Conservation (phyloP, 2,888 invertebrate species). For the Drosophila anomelani region DNA sequence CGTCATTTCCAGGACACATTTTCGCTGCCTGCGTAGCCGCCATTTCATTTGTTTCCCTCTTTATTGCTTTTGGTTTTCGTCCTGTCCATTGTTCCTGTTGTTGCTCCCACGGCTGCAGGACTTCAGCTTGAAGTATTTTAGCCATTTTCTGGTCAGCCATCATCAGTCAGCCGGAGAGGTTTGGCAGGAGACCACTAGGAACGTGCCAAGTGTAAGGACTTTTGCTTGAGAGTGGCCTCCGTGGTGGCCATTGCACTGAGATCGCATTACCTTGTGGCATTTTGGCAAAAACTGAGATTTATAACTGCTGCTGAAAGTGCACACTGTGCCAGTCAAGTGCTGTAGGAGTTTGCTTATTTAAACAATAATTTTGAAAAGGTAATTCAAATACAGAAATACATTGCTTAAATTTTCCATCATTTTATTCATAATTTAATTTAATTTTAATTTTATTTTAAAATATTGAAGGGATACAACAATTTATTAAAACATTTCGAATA, state of each 20-base stretch:
- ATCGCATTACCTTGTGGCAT: conserved; percentile 19
- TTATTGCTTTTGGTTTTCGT: conserved; percentile 63
- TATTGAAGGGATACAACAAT: neutral
- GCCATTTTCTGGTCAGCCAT: conserved; percentile 74
- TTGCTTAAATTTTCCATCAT: no score
- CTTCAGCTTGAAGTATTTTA: conserved; percentile 70
- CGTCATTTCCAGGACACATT: conserved; percentile 70
- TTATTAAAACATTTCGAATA: neutral
- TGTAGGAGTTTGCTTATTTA: neutral
- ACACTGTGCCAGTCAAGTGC: neutral
- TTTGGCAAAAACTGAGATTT: conserved; percentile 19
- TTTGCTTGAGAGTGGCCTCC: conserved; percentile 22
- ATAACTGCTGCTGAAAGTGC: conserved; percentile 5
- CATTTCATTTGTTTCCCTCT: conserved; percentile 66
- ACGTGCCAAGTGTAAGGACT: conserved; percentile 18
- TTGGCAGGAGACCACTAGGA: neutral
- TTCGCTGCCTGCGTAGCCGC: conserved; percentile 45
- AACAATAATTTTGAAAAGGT: neutral
- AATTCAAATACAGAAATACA: neutral
- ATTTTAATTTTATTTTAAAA: no score
- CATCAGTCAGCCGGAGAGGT: conserved; percentile 48
- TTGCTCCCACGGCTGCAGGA: conserved; percentile 39
- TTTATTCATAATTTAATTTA: no score
- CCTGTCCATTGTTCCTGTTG: conserved; percentile 31
- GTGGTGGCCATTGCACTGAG: conserved; percentile 25